Evolutionary conservation across 2,797 vertebrate species (phyloP).

Genomic region (Serranus cabrilla): DNA sequence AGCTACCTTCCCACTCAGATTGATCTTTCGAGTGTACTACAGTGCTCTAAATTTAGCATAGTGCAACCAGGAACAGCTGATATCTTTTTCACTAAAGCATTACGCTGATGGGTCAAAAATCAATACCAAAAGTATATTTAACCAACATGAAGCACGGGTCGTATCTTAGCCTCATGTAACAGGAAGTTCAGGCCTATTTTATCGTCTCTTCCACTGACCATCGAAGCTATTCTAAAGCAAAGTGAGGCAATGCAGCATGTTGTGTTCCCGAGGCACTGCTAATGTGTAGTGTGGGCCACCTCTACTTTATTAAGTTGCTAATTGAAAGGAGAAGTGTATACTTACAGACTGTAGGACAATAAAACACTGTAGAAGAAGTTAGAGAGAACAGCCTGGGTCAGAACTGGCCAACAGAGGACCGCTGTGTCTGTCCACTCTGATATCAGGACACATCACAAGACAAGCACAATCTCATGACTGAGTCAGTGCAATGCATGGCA

Average conservation of each 20-base stretch:
- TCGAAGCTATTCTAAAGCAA: conserved; percentile 4
- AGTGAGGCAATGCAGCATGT: conserved; percentile 2
- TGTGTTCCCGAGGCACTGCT: not conserved
- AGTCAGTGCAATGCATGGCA: conserved; percentile 33
- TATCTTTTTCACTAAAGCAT: conserved; percentile 32
- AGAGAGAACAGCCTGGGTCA: conserved; percentile 5
- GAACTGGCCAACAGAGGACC: conserved; percentile 47
- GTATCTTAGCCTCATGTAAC: not conserved
- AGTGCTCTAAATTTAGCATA: conserved; percentile 35
- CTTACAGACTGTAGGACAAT: not conserved
- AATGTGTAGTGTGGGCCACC: not conserved
- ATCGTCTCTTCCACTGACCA: conserved; percentile 7
- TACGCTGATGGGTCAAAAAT: conserved; percentile 27
- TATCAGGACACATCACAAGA: conserved; percentile 74
- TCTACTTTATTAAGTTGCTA: not conserved
- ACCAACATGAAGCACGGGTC: not conserved
- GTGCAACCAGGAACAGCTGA: conserved; percentile 23
- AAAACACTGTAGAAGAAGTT: not conserved
- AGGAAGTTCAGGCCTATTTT: conserved; percentile 15
- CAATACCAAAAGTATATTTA: conserved; percentile 29
- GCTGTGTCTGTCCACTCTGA: conserved; percentile 63
- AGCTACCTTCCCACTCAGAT: not conserved
- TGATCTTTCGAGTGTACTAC: not conserved
- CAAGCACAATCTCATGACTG: conserved; percentile 66
- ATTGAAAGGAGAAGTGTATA: conserved; percentile 7